Base-by-base conservation (phyloP, 2,888 invertebrate genomes). In the Seira ritae region DNA sequence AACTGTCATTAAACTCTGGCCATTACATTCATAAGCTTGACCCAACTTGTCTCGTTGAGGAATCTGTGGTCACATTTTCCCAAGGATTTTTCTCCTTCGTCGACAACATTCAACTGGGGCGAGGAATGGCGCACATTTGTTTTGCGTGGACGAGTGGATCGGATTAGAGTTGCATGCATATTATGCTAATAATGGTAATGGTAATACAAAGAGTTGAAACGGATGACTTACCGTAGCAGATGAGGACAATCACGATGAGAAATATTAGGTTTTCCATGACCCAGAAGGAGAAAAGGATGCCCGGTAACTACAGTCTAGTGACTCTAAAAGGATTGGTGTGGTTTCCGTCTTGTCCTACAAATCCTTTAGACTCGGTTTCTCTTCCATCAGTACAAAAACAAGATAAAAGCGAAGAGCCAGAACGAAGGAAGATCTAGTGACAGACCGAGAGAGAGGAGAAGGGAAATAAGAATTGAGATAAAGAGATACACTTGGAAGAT, bases 221-320 rank as follows among this genome's bases (percentile, higher is more conserved):
- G n/a, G n/a, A 22, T 24, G 31, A 62, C 85, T 86, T 87, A 87
- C 87, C 87, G 74, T 84, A 83, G 66, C 84, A 81, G 80, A 86
- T 80, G 85, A 85, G 85, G 84, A 84, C 84, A 72, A 87, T 82
- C 31, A 85, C 75, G 83, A 85, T 76, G 82, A 87, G 80, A 77
- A 85, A 85, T 80, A 85, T 85, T 84, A 86, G 86, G 79, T 86
- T 84, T 80, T 87, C 86, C 87, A 87, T 86, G 80, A 81, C 84
- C 84, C 78, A 75, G 50, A 42, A 71, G 67, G 22, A 62, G 20
- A 68, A 62, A 70, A 22, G 55, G 67, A 19, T 62, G 62, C 62
- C 22, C n/a, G 62, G 62, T 20, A 20, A 62, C 62, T 62, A 62
- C 62, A 62, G 62, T 20, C 62, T 62, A 62, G 20, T 20, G 62